phyloP scores from a whole-genome alignment of 2,888 invertebrate genomes.

The Imbricaverruca yamaguchii region DNA sequence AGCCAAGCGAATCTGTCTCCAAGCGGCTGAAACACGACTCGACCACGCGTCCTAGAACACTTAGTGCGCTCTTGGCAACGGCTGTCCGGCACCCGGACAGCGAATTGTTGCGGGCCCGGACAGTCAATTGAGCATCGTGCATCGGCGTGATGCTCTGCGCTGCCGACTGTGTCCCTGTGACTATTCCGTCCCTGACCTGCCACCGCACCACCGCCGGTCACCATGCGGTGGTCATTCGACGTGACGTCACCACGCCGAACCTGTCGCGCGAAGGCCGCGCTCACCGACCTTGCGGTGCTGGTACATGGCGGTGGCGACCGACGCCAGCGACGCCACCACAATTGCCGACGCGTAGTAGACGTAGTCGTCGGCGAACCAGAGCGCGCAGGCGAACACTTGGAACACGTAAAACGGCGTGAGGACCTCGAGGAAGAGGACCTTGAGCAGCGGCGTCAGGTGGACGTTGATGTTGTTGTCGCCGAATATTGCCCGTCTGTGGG shows the following conservation, averaged over 20 bases:
- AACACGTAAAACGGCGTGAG: slow-evolving; percentile 94
- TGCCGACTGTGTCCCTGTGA: too few relatives aligned
- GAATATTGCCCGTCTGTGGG: slow-evolving; percentile 61
- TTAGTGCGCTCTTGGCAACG: too few relatives aligned
- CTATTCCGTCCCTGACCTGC: too few relatives aligned
- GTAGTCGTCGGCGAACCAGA: slow-evolving; percentile 86
- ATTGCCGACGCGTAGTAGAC: slow-evolving; percentile 84
- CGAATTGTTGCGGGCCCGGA: too few relatives aligned
- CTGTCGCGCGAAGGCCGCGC: not conserved
- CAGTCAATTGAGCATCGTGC: too few relatives aligned
- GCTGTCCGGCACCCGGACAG: too few relatives aligned
- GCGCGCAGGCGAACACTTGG: slow-evolving; percentile 57
- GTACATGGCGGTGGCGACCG: slow-evolving; percentile 32
- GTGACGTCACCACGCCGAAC: not conserved
- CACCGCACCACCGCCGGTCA: too few relatives aligned
- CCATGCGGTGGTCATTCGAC: not conserved
- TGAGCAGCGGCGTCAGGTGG: slow-evolving; percentile 61
- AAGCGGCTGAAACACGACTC: too few relatives aligned
- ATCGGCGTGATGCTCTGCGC: too few relatives aligned
- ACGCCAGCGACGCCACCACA: slow-evolving; percentile 60
- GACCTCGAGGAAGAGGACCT: slow-evolving; percentile 68
- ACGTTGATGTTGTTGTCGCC: slow-evolving; percentile 77
- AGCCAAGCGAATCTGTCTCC: too few relatives aligned
- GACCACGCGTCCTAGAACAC: too few relatives aligned
- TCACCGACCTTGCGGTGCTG: slow-evolving; percentile 22